Conservation (phyloP, 1,140 invertebrate species). For the Lucilia cuprina region DNA sequence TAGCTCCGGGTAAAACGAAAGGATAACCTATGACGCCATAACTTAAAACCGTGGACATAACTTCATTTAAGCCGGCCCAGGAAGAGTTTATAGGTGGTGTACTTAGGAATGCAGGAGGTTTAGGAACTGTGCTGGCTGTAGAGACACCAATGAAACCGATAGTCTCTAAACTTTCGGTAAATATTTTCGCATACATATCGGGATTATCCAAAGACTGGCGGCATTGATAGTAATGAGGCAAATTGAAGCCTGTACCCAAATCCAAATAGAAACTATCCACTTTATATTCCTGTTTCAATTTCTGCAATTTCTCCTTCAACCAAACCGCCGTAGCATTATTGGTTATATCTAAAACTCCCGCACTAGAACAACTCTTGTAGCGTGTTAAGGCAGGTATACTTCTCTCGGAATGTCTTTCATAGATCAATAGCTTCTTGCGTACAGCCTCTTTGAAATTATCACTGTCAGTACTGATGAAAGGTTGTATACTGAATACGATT, state of each 20-base stretch:
- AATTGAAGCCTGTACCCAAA: slow-evolving; percentile 84
- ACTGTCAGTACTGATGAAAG: slow-evolving; percentile 86
- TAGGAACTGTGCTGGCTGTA: slow-evolving; percentile 80
- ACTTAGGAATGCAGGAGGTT: slow-evolving; percentile 84
- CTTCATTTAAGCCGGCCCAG: slow-evolving; percentile 88
- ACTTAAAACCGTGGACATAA: slow-evolving; percentile 72
- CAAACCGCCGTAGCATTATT: slow-evolving; percentile 81
- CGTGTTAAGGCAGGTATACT: slow-evolving; percentile 77
- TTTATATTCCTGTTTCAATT: slow-evolving; percentile 75
- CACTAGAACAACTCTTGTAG: slow-evolving; percentile 79
- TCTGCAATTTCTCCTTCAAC: slow-evolving; percentile 77
- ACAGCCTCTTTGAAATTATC: slow-evolving; percentile 80
- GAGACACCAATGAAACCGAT: slow-evolving; percentile 82
- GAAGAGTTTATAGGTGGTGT: slow-evolving; percentile 85
- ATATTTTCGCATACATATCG: slow-evolving; percentile 80
- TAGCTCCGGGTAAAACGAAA: slow-evolving; percentile 90
- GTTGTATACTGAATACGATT: slow-evolving; percentile 83
- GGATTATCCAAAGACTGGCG: slow-evolving; percentile 76
- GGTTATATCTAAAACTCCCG: slow-evolving; percentile 84
- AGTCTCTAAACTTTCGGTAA: slow-evolving; percentile 72
- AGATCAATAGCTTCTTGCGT: slow-evolving; percentile 72
- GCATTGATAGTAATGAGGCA: slow-evolving; percentile 85
- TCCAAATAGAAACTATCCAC: slow-evolving; percentile 92
- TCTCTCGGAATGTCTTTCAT: slow-evolving; percentile 74
- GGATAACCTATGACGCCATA: slow-evolving; percentile 89